phyloP scores from a whole-genome alignment of 2,888 invertebrate genomes.

The Schrankia costaestrigalis region DNA sequence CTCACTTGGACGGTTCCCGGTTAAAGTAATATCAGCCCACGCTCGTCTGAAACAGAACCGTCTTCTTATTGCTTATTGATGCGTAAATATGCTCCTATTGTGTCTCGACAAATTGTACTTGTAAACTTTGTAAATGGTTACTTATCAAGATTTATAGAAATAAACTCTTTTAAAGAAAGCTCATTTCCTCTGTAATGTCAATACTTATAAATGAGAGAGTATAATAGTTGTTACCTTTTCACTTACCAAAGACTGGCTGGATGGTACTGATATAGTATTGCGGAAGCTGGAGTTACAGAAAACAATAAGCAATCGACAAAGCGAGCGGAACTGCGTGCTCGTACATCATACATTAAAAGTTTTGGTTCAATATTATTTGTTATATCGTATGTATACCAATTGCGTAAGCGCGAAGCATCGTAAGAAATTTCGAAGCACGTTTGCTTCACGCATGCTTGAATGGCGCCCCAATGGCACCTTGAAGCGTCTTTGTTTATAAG shows the following conservation, averaged over 20 bases:
- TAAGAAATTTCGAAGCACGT: slow-evolving; percentile 57
- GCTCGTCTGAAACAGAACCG: slow-evolving; percentile 8
- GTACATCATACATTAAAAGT: no score
- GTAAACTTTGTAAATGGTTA: slow-evolving; percentile 13
- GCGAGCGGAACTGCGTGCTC: no score
- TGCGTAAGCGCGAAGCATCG: slow-evolving; percentile 40
- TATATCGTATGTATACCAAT: slow-evolving; percentile 22
- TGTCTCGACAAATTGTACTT: slow-evolving; percentile 18
- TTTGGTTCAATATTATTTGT: no score
- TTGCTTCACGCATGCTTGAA: slow-evolving; percentile 46
- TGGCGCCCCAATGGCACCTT: slow-evolving; percentile 65
- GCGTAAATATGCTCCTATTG: slow-evolving; percentile 19
- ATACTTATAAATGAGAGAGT: no score
- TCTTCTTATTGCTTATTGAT: slow-evolving; percentile 9
- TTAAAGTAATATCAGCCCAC: slow-evolving; percentile 12
- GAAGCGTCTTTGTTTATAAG: slow-evolving; percentile 48
- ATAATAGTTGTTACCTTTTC: no score
- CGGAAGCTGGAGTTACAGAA: no score
- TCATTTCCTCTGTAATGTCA: no score
- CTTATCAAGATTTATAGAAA: no score
- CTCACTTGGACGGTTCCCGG: slow-evolving; percentile 11
- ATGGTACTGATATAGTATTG: no score
- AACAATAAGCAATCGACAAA: no score
- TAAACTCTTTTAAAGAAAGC: no score
- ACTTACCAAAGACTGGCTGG: no score